Evolutionary conservation across 2,888 invertebrate genomes (phyloP), one percentile per base, ranked within the genome.

Genomic region (Dorcus hopei): DNA sequence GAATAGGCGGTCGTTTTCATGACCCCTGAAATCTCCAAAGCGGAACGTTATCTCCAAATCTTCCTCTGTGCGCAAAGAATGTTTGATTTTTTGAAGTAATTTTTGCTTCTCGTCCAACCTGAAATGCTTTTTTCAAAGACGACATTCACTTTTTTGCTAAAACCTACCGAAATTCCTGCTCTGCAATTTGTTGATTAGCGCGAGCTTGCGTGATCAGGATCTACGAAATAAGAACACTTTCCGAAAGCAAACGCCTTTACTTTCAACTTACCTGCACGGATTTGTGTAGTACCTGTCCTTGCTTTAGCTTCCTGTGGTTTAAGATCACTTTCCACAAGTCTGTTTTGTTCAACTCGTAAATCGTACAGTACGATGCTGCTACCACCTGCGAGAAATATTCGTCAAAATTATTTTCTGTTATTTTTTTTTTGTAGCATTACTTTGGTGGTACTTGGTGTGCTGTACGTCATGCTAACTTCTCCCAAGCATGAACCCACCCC

Each of bases 401-500:
- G 6, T 33, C 26, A 4, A 33, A 1, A 33, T n/a, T 50, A 14
- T 9, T 50, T 23, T 33, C 26, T 14, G 33, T n/a, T 6, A 33
- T 7, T 33, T 5, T 7, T 9, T 19, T 26, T 33, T 3, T 26
- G n/a, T 9, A 14, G 1, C 7, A 33, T 38, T 42, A 52, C 64
- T 8, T 59, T 59, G 8, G 57, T 59, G 40, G 56, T 40, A 39
- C 47, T 56, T 65, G 80, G 80, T 65, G 81, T 77, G 61, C 80
- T 80, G 63, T 80, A 80, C 14, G 80, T 72, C 54, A 82, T 64
- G 42, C 79, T 73, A 62, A 81, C 79, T 75, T 82, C 82, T 7
- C 82, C 82, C 61, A 82, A 79, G 65, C 80, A 81, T 1, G 82
- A 80, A 7, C 82, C 82, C 60, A 79, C 79, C 11, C 76, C 74